A percentile compares a stretch with the other conserved stretches of the same genome.
These are phyloP conservation scores for Microcebus jonahi DNA, from an alignment of 2,113 vertebrate species.

Conservation along the genomic window DNA sequence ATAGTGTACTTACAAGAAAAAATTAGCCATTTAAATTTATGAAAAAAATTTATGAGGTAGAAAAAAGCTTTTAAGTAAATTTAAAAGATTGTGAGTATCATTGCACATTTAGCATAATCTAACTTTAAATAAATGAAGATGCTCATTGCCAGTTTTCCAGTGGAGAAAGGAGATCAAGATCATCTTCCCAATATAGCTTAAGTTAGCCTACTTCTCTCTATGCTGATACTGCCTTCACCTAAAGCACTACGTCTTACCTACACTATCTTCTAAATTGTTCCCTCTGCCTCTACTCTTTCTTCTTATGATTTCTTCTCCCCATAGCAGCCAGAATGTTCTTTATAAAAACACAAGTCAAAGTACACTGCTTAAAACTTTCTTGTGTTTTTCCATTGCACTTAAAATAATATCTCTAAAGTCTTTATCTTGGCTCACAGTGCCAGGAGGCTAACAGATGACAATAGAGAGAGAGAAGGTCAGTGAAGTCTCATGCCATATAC, in stretches of 20 bases:
- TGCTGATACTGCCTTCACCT: not conserved
- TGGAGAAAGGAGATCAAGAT: not conserved
- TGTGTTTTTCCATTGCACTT: not conserved
- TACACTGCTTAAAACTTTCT: not conserved
- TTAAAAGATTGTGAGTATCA: not conserved
- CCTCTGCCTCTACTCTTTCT: not conserved
- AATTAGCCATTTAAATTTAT: not conserved
- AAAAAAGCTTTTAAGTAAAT: not conserved
- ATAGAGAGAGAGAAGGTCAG: not conserved
- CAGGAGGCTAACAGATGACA: conserved; percentile 16
- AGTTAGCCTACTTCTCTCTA: not conserved
- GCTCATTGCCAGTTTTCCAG: not conserved
- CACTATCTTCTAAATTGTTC: not conserved
- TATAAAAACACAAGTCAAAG: not conserved
- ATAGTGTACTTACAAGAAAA: not conserved
- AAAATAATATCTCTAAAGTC: not conserved
- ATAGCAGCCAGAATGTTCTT: not conserved
- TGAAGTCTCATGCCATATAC: not conserved
- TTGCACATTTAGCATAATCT: not conserved
- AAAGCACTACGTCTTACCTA: too few relatives aligned
- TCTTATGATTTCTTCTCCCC: not conserved
- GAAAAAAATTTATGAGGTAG: not conserved
- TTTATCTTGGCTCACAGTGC: not conserved
- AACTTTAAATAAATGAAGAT: not conserved
- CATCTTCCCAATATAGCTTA: too few relatives aligned